These are phyloP conservation scores for Hemibagrus guttatus DNA, from an alignment of 2,797 vertebrate species.

Conservation along the genomic window DNA sequence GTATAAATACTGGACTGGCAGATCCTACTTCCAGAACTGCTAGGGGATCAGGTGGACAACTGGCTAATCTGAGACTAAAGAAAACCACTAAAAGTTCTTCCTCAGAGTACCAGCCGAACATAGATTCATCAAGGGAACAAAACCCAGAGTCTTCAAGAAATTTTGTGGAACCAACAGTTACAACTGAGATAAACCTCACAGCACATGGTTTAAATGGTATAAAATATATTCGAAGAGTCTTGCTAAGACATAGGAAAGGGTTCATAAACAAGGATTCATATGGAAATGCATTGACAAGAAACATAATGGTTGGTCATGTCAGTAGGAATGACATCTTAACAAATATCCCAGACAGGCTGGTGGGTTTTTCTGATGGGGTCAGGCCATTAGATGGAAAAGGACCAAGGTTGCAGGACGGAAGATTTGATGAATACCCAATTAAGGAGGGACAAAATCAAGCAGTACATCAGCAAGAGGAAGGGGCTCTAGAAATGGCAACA, in stretches of 20 bases:
- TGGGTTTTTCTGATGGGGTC: conserved; percentile 47
- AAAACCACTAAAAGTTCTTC: conserved; percentile 38
- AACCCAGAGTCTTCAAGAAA: background rate
- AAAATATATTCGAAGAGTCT: conserved; percentile 51
- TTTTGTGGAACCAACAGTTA: conserved; percentile 37
- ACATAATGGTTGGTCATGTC: background rate
- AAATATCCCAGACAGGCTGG: conserved; percentile 48
- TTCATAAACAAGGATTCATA: background rate
- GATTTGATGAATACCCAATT: conserved; percentile 19
- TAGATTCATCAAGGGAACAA: conserved; percentile 32
- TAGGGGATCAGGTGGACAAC: conserved; percentile 26
- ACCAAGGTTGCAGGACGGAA: background rate
- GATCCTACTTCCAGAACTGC: background rate
- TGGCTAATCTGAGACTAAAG: conserved; percentile 10
- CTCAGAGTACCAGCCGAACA: conserved; percentile 42
- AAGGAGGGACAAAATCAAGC: conserved; percentile 10
- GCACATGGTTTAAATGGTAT: conserved; percentile 42
- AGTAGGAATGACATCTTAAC: conserved; percentile 31
- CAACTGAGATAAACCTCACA: conserved; percentile 48
- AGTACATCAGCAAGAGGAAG: background rate
- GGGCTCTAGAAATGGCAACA: background rate
- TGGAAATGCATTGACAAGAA: conserved; percentile 13
- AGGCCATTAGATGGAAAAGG: conserved; percentile 2
- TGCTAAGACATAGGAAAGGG: conserved; percentile 31
- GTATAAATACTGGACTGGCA: conserved; percentile 9